Conservation (phyloP, 1,140 invertebrate genomes). For the Drosophila hydei region DNA sequence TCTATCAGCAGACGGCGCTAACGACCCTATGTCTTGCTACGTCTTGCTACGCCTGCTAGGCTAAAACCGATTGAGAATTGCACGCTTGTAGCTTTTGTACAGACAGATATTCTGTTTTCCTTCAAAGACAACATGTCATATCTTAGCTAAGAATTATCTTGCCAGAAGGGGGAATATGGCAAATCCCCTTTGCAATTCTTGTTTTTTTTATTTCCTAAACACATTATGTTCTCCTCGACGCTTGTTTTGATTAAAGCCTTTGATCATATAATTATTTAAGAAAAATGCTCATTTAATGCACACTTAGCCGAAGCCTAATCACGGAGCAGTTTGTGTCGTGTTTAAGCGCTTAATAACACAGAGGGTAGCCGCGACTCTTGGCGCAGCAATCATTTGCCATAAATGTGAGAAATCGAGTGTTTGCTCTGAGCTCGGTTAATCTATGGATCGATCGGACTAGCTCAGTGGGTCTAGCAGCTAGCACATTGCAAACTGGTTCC, state of each 20-base stretch:
- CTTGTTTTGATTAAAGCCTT: conserved; percentile 43
- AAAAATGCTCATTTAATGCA: conserved; percentile 47
- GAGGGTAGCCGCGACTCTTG: background rate
- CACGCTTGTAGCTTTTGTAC: too few species aligned
- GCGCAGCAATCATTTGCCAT: background rate
- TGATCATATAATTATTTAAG: conserved; percentile 75
- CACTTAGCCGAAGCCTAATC: conserved; percentile 42
- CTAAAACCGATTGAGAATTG: too few species aligned
- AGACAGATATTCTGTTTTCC: too few species aligned
- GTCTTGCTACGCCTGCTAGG: too few species aligned
- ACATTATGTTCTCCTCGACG: too few species aligned
- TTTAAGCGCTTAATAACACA: conserved; percentile 33
- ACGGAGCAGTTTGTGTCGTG: conserved; percentile 8
- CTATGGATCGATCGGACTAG: background rate
- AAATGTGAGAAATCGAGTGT: conserved; percentile 1
- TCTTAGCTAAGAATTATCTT: too few species aligned
- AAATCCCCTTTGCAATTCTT: too few species aligned
- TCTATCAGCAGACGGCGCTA: too few species aligned
- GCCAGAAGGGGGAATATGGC: too few species aligned
- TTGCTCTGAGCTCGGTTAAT: background rate
- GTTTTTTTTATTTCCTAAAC: too few species aligned
- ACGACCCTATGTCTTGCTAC: too few species aligned
- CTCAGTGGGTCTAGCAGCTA: background rate
- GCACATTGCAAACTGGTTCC: conserved; percentile 2
- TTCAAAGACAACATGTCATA: too few species aligned